Base-by-base conservation (phyloP, 2,888 invertebrate species). In the Yponomeuta sedellus region DNA sequence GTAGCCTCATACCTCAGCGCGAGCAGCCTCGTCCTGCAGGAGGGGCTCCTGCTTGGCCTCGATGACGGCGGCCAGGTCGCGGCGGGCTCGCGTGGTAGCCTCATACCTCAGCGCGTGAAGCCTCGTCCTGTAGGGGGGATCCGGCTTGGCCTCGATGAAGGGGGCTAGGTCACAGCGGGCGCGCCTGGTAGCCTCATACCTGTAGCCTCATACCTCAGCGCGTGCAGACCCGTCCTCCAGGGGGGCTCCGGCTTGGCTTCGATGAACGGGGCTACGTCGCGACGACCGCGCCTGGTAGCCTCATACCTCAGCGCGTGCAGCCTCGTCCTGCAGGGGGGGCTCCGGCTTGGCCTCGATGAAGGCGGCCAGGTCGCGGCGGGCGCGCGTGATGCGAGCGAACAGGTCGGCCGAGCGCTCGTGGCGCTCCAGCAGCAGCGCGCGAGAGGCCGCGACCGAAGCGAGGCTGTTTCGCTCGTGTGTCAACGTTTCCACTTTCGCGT, bases 361-460 rank as follows among this genome's bases (percentile, higher is more conserved):
- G 0, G 82, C 81, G 5, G 77, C 73, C 3, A 90, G 77, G 2
- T 86, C 80, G 1, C 83, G 77, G 0, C 88, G 80, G 0, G 84
- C 80, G 52, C 85, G 78, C 1, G 83, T 78, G 71, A 84, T 79
- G 3, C 77, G 73, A 0, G 85, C 80, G 69, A 90, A 90, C 61
- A 87, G 72, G 6, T 86, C 85, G 0, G 86, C 86, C 1, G 86
- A 80, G 2, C 87, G 84, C 71, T 91, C 90, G 71, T 90, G 85
- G 0, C 90, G 77, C 77, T 91, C 90, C 69, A 91, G 70, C 90
- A 89, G 86, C 1, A 91, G 81, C 1, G 88, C 84, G 2, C 86
- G 82, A 0, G 88, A 83, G 16, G 88, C 88, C 0, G 88, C 88
- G 0, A 85, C 85, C 1, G 81, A 77, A 65, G 86, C 80, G 70